Percentiles rank a stretch among this genome's conserved stretches.
Evolutionary conservation across 1,140 invertebrate species (phyloP).

Genomic region (Brachystomella parvula): DNA sequence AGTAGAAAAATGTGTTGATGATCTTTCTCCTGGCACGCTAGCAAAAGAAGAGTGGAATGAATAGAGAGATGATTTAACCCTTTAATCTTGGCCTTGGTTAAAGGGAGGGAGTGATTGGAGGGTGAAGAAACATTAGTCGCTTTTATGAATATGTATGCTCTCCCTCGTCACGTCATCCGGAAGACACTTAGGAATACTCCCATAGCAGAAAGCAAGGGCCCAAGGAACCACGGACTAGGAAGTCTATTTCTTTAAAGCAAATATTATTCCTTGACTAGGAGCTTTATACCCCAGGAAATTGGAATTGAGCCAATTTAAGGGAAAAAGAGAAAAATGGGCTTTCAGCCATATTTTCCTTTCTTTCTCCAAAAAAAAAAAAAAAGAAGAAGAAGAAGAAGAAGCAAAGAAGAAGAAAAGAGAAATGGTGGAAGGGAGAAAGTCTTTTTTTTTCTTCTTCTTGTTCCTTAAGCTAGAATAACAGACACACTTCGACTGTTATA

Average conservation of each 20-base stretch:
- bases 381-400: not conserved
- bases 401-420: no score
- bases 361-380: not conserved
- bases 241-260: no score
- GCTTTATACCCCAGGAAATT: not conserved
- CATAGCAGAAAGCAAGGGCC: no score
- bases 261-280: not conserved
- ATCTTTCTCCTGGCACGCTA: conserved; percentile 3
- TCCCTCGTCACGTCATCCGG: not conserved
- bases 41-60: not conserved
- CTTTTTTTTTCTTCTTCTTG: conserved; percentile 5
- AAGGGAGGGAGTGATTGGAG: not conserved
- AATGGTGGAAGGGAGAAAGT: conserved; percentile 1
- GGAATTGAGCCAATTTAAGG: not conserved
- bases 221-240: no score
- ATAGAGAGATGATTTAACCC: not conserved
- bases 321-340: conserved; percentile 8
- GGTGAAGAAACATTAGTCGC: not conserved
- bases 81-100: conserved; percentile 3
- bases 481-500: no score
- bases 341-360: conserved; percentile 7
- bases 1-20: conserved; percentile 2
- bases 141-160: not conserved
- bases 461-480: not conserved
- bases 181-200: not conserved